These are phyloP conservation scores for Numida meleagris DNA, from an alignment of 2,113 vertebrate genomes.

Conservation along the genomic window DNA sequence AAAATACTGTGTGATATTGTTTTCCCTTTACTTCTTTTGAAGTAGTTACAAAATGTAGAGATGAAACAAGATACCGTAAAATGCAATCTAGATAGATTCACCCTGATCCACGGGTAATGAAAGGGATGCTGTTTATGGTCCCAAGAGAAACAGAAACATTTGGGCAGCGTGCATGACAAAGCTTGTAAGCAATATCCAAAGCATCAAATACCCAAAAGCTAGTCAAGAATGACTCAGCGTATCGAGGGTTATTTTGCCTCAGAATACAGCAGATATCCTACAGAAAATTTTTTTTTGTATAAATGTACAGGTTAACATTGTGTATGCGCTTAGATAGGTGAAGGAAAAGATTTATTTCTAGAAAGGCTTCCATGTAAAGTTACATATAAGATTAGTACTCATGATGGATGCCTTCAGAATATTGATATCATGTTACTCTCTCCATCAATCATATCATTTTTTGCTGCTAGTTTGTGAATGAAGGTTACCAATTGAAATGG, in stretches of 20 bases:
- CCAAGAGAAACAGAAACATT: not conserved
- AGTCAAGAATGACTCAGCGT: not conserved
- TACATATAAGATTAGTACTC: slow-evolving; percentile 10
- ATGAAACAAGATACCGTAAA: slow-evolving; percentile 8
- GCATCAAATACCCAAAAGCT: not conserved
- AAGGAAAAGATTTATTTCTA: slow-evolving; percentile 5
- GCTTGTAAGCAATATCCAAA: not conserved
- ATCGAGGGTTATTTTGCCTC: not conserved
- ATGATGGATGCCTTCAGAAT: slow-evolving; percentile 5
- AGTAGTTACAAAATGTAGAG: not conserved
- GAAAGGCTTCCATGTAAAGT: not conserved
- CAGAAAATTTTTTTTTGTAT: not conserved
- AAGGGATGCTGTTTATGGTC: not conserved
- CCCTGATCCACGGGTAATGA: not conserved
- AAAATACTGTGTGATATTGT: not conserved
- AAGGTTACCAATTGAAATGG: not conserved
- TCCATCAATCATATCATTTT: not conserved
- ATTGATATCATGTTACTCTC: slow-evolving; percentile 20
- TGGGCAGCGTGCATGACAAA: not conserved
- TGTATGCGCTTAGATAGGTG: not conserved
- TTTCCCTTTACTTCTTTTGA: not conserved
- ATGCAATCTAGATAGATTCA: slow-evolving; percentile 8
- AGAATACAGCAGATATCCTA: not conserved
- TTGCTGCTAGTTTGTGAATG: not conserved
- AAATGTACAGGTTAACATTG: not conserved